Conservation (phyloP, 2,888 invertebrate species). For the Panorpa germanica region DNA sequence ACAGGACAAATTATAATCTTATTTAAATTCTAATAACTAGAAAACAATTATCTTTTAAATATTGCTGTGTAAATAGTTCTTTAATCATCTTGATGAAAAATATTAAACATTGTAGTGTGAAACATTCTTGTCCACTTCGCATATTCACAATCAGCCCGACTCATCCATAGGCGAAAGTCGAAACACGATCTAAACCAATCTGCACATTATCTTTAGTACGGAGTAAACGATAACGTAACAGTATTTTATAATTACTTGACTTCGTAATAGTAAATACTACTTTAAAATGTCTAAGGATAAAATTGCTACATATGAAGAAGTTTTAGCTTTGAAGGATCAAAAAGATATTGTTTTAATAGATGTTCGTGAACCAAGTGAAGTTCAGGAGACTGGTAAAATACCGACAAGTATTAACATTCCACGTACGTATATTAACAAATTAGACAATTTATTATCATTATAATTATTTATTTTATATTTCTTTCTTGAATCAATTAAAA, state of each 20-base stretch:
- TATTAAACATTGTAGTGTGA: too few species aligned
- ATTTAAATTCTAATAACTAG: too few species aligned
- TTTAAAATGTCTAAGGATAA: slow-evolving; percentile 12
- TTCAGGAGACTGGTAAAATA: slow-evolving; percentile 46
- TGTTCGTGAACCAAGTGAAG: slow-evolving; percentile 55
- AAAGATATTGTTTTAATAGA: slow-evolving; percentile 42
- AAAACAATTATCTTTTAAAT: too few species aligned
- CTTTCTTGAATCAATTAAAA: not conserved
- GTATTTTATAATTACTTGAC: slow-evolving; percentile 28
- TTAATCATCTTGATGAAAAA: too few species aligned
- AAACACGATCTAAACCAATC: too few species aligned
- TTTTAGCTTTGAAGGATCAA: slow-evolving; percentile 26
- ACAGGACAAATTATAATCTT: too few species aligned
- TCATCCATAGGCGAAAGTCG: too few species aligned
- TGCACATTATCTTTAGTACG: too few species aligned
- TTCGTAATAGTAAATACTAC: slow-evolving; percentile 18
- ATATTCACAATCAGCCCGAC: too few species aligned
- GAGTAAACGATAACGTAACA: slow-evolving; percentile 15
- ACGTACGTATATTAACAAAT: slow-evolving; percentile 27
- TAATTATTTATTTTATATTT: slow-evolving; percentile 2
- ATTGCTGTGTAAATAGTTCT: too few species aligned
- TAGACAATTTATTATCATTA: slow-evolving; percentile 1
- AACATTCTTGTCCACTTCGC: too few species aligned
- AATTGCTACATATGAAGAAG: slow-evolving; percentile 25
- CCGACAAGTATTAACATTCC: slow-evolving; percentile 62